Conservation (phyloP, 2,888 invertebrate genomes). For the Caenorhabditis parvicauda region DNA sequence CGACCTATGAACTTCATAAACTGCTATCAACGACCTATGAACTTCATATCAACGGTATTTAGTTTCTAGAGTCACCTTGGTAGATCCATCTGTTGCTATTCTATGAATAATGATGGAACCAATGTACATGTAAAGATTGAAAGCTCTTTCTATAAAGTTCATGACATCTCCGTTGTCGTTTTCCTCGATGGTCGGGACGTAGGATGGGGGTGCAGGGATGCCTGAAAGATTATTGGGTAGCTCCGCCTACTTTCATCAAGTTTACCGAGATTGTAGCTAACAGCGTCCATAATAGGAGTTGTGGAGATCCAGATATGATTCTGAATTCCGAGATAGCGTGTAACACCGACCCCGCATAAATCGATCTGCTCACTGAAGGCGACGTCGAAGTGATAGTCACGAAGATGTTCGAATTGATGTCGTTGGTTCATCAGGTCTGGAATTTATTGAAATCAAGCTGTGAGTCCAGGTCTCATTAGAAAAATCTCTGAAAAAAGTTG, state of each 20-base stretch:
- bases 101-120: conserved; percentile 39
- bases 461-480: too few species aligned
- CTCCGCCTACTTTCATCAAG: too few species aligned
- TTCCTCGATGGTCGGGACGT: conserved; percentile 54
- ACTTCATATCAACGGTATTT: too few species aligned
- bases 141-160: conserved; percentile 44
- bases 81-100: conserved; percentile 37
- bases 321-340: conserved; percentile 48
- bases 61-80: too few species aligned
- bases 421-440: conserved; percentile 40
- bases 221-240: conserved; percentile 21
- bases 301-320: conserved; percentile 56
- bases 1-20: too few species aligned
- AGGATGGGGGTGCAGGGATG: conserved; percentile 47
- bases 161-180: conserved; percentile 48
- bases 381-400: conserved; percentile 46
- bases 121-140: conserved; percentile 50
- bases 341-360: conserved; percentile 47
- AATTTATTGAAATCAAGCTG: conserved; percentile 4
- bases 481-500: too few species aligned
- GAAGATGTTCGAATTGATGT: conserved; percentile 42
- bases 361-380: conserved; percentile 55
- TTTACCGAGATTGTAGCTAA: conserved; percentile 44
- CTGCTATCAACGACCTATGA: too few species aligned
- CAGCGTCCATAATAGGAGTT: conserved; percentile 53